Evolutionary conservation across 2,888 invertebrate species (phyloP).

Genomic region (Drosophila melanosoma): DNA sequence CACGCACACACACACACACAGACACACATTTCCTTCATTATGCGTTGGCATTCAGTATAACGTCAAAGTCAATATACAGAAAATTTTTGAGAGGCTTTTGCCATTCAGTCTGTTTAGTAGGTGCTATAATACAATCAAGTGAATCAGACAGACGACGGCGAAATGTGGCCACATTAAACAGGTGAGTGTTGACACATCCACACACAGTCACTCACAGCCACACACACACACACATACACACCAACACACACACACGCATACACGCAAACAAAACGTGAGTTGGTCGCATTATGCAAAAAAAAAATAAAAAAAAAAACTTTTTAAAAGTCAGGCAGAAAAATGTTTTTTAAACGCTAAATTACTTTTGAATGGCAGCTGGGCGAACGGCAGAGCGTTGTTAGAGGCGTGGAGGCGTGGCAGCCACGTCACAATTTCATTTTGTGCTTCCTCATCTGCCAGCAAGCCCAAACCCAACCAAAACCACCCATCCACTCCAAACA

Average conservation of each 20-base stretch:
- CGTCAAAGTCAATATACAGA: slow-evolving; percentile 72
- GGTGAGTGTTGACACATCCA: slow-evolving; percentile 68
- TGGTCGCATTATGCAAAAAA: slow-evolving; percentile 63
- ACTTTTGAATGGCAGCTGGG: slow-evolving; percentile 75
- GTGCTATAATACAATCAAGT: slow-evolving; percentile 72
- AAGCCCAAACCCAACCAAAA: not conserved
- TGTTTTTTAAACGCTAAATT: slow-evolving; percentile 81
- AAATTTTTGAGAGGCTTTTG: slow-evolving; percentile 27
- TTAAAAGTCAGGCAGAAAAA: slow-evolving; percentile 78
- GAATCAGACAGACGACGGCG: slow-evolving; percentile 71
- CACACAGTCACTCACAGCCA: not conserved
- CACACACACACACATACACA: slow-evolving; percentile 15
- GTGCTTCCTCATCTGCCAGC: slow-evolving; percentile 63
- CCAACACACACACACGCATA: slow-evolving; percentile 10
- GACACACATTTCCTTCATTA: slow-evolving; percentile 17
- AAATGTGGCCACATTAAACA: slow-evolving; percentile 65
- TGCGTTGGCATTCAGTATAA: slow-evolving; percentile 43
- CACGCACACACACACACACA: not conserved
- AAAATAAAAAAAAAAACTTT: slow-evolving; percentile 41
- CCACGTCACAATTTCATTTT: slow-evolving; percentile 77
- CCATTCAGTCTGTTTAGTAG: slow-evolving; percentile 51
- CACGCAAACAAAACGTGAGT: slow-evolving; percentile 32
- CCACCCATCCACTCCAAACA: not conserved
- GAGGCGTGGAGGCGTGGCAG: slow-evolving; percentile 61
- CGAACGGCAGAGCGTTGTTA: slow-evolving; percentile 26